Evolutionary conservation across 2,113 vertebrate genomes (phyloP).

Genomic region (Anoplopoma fimbria): DNA sequence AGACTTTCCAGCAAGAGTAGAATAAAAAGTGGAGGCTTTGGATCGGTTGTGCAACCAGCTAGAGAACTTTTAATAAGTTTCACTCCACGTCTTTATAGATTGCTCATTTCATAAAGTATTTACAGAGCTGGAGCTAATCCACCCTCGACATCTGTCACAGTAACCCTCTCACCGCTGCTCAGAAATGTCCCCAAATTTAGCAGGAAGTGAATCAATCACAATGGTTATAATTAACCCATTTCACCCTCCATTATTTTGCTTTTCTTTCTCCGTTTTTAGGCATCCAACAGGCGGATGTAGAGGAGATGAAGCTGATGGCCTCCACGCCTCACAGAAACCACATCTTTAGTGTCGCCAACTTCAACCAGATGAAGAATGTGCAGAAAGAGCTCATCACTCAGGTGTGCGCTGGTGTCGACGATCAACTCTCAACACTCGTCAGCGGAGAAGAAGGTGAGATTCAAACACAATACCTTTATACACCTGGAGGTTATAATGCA

Average conservation of each 20-base stretch:
- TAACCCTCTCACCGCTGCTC: too few species aligned
- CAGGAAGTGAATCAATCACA: conserved; percentile 18
- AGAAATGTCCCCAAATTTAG: conserved; percentile 30
- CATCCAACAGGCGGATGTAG: conserved; percentile 91
- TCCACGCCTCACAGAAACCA: conserved; percentile 89
- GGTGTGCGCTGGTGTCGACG: conserved; percentile 91
- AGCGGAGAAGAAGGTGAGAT: conserved; percentile 94
- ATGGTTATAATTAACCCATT: background rate
- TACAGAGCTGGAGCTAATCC: too few species aligned
- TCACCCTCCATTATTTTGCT: background rate
- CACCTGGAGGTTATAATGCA: background rate
- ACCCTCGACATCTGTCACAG: too few species aligned
- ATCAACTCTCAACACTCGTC: conserved; percentile 88
- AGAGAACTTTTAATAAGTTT: conserved; percentile 39
- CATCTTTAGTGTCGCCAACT: conserved; percentile 88
- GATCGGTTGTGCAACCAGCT: conserved; percentile 10
- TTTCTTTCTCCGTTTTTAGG: conserved; percentile 77
- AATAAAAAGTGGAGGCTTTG: conserved; percentile 28
- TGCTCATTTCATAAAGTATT: too few species aligned
- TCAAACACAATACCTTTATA: background rate
- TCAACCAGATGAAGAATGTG: conserved; percentile 87
- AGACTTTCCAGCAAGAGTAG: conserved; percentile 62
- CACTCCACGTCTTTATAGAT: conserved; percentile 31
- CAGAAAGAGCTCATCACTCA: conserved; percentile 90
- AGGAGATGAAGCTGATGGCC: conserved; percentile 91